Percentiles rank a stretch among this genome's conserved stretches.
These are phyloP conservation scores for Hanleya hanleyi DNA, from an alignment of 2,888 invertebrate genomes.

Conservation along the genomic window DNA sequence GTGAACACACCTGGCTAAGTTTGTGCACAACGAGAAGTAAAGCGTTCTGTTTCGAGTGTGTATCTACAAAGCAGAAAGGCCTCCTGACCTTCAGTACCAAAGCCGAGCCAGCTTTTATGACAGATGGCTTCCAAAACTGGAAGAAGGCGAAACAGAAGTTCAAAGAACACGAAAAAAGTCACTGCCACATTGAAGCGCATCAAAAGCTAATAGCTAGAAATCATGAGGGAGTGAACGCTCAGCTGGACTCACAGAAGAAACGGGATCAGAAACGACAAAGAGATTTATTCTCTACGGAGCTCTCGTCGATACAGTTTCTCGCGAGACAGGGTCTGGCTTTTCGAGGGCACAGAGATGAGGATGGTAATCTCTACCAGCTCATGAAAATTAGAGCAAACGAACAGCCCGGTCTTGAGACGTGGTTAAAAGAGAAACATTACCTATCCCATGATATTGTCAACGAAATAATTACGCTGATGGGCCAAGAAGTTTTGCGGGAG, in stretches of 20 bases:
- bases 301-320: background rate
- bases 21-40: no score
- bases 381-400: background rate
- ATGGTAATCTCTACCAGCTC: background rate
- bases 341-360: background rate
- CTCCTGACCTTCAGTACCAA: background rate
- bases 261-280: no score
- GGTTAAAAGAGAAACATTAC: background rate
- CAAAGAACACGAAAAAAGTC: background rate
- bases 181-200: background rate
- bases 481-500: background rate
- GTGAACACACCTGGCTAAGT: no score
- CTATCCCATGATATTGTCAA: background rate
- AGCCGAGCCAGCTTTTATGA: background rate
- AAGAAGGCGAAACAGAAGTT: background rate
- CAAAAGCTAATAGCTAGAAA: background rate
- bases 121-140: background rate
- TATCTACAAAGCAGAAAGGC: no score
- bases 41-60: no score
- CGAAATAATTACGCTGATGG: no score
- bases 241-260: no score
- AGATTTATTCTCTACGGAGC: background rate
- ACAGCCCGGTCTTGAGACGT: background rate
- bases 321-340: background rate
- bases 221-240: no score